Percentiles rank a stretch among this genome's conserved stretches.
These are phyloP conservation scores for Urocynchramus pylzowi DNA, from an alignment of 2,113 vertebrate genomes.

Conservation along the genomic window DNA sequence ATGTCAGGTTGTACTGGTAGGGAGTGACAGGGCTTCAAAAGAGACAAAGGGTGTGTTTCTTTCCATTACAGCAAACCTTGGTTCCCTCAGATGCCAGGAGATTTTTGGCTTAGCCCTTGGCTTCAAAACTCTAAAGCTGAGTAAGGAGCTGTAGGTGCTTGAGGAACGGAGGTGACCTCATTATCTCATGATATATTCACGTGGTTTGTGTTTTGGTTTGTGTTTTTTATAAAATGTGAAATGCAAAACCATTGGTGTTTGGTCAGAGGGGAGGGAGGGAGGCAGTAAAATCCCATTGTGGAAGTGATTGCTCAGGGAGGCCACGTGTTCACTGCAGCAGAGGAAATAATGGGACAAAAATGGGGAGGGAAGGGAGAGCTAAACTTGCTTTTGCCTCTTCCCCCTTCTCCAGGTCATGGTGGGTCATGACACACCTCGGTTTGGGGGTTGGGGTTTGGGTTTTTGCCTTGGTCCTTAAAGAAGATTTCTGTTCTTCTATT, in stretches of 20 bases:
- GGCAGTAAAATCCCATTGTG: background rate
- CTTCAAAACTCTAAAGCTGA: background rate
- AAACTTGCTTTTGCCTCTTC: background rate
- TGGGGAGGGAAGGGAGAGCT: background rate
- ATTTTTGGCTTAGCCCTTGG: background rate
- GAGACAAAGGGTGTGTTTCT: background rate
- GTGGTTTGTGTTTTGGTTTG: background rate
- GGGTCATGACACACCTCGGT: rapidly evolving
- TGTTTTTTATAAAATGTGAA: background rate
- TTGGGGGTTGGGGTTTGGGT: background rate
- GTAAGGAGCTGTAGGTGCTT: background rate
- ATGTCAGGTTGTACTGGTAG: background rate
- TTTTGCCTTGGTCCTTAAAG: background rate
- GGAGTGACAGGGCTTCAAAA: background rate
- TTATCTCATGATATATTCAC: background rate
- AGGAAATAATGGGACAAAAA: background rate
- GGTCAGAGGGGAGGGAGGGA: background rate
- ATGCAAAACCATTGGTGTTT: rapidly evolving
- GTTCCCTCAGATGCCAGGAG: background rate
- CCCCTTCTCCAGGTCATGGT: background rate
- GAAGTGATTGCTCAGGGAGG: background rate
- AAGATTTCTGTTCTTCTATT: background rate
- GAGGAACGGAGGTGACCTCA: background rate
- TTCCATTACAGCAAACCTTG: background rate
- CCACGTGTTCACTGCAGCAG: background rate